phyloP scores from a whole-genome alignment of 2,888 invertebrate genomes.

The Drosophila macrospina region DNA sequence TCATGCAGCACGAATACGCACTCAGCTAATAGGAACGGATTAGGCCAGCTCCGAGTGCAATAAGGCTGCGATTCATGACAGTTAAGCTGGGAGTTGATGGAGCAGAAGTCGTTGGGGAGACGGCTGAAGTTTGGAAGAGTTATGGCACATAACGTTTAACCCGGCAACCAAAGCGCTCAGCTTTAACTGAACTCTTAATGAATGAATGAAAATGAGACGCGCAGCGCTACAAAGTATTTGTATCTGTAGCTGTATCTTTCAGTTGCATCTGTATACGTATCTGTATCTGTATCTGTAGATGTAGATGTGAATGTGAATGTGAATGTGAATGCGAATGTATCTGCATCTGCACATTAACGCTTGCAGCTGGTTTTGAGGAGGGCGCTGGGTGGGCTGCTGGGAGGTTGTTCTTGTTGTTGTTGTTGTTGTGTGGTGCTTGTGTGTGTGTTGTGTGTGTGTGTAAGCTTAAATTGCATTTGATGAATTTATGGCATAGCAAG shows the following conservation, averaged over 20 bases:
- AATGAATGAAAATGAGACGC: conserved; percentile 63
- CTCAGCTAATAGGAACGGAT: conserved; percentile 9
- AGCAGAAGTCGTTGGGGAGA: background rate
- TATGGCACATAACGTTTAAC: conserved; percentile 70
- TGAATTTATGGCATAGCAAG: conserved; percentile 84
- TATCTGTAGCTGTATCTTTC: conserved; percentile 35
- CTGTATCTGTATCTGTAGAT: conserved; percentile 27
- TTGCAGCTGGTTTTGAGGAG: conserved; percentile 7
- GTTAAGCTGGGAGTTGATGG: conserved; percentile 13
- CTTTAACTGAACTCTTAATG: conserved; percentile 63
- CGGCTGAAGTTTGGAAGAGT: conserved; percentile 49
- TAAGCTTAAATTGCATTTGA: conserved; percentile 82
- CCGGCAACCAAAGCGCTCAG: conserved; percentile 54
- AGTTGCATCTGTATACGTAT: conserved; percentile 26
- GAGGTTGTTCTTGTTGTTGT: background rate
- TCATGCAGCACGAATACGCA: conserved; percentile 19
- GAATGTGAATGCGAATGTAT: too few relatives aligned
- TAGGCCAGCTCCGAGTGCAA: conserved; percentile 27
- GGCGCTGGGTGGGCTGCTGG: conserved; percentile 5
- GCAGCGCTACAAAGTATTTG: conserved; percentile 37
- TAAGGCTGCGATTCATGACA: conserved; percentile 40
- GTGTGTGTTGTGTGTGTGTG: conserved; percentile 48
- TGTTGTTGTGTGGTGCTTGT: conserved; percentile 20
- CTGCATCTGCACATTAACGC: conserved; percentile 54
- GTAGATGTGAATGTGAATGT: too few relatives aligned